Base-by-base conservation (phyloP, 2,113 vertebrate species). In the Serinus canaria region DNA sequence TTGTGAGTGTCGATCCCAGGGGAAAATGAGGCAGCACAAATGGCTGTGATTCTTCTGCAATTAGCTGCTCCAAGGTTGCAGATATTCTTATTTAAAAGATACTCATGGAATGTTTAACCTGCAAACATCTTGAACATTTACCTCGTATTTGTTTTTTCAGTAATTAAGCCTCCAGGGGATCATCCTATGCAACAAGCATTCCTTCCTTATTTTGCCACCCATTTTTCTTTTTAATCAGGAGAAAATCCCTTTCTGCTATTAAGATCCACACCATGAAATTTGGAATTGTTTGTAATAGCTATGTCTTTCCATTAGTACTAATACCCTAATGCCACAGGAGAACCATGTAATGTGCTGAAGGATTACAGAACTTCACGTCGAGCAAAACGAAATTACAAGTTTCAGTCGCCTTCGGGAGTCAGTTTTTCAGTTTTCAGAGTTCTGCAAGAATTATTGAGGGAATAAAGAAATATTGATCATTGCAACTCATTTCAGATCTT, bases 31-130 rank as follows among this genome's bases (percentile, higher is more conserved):
- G 97, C 87, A 86, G 63, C 94, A 93, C 83, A 92, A 94, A 96
- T 46, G 64, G 89, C 83, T 96, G 85, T 46, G 41, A 97, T 83
- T 92, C 94, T 95, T 89, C 69, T 87, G 97, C 96, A 97, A 98
- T 98, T 97, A 98, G 96, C 92, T 94, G 93, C 89, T 91, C 63
- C 46, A 8, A 94, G 92, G 80, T 75, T 82, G 95, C 68, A 96
- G 91, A 96, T 76, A 86, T 76, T 78, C 83, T 83, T 88, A 79
- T 94, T 97, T 90, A 93, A 53, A 56, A 93, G 92, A 92, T 93
- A 95, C 91, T 91, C 87, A 94, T 7, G 53, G 96, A 96, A 97
- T 96, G 95, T 96, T 97, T 97, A 97, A 97, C 97, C 95, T 98
- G 88, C 90, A 97, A 97, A 97, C 94, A 96, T 91, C 92, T 84